These are phyloP conservation scores for Matsumurasca onukii DNA, from an alignment of 1,140 invertebrate genomes.

Conservation along the genomic window DNA sequence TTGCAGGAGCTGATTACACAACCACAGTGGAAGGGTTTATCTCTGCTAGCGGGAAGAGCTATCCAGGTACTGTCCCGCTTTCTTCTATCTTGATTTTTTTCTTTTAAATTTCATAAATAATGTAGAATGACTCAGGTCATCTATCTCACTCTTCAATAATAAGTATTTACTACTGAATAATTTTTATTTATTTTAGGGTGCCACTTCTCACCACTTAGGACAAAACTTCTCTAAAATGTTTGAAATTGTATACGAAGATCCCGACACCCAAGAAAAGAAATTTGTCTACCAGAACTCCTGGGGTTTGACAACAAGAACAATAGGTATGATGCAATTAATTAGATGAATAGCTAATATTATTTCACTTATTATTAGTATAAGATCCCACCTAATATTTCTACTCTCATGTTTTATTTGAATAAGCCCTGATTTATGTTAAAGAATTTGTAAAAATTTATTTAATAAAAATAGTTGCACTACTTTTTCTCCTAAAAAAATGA, in stretches of 20 bases:
- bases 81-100: not conserved
- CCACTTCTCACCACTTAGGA: constrained; percentile 96
- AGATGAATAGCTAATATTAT: too few relatives aligned
- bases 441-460: too few relatives aligned
- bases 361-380: too few relatives aligned
- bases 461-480: too few relatives aligned
- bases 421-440: too few relatives aligned
- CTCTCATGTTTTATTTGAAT: too few relatives aligned
- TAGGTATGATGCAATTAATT: constrained; percentile 60
- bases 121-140: too few relatives aligned
- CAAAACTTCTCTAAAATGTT: constrained; percentile 99
- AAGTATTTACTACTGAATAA: too few relatives aligned
- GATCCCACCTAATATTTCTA: too few relatives aligned
- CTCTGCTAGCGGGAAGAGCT: constrained; percentile 88
- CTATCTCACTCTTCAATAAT: too few relatives aligned
- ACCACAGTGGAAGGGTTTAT: constrained; percentile 97
- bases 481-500: too few relatives aligned
- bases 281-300: constrained; percentile 98
- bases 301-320: constrained; percentile 96
- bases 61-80: constrained; percentile 69
- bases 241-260: constrained; percentile 93
- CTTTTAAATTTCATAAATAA: not conserved
- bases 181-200: constrained; percentile 79
- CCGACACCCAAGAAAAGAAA: constrained; percentile 84
- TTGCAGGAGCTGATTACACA: constrained; percentile 97